Percentiles rank a stretch among this genome's conserved stretches.
Conservation (phyloP, 2,888 invertebrate genomes). For the Archaeoteleia sp. region DNA sequence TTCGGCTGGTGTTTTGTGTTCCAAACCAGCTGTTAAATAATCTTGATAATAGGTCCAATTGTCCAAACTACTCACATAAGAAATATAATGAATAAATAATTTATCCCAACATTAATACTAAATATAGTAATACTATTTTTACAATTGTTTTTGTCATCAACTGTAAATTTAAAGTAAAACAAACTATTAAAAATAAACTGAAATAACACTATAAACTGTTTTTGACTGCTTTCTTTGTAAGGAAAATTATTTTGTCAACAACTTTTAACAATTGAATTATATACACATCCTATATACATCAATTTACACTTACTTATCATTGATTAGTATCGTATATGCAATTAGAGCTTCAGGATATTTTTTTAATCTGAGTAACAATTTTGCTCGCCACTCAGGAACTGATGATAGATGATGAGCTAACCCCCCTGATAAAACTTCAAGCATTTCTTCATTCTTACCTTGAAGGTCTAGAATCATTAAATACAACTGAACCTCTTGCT, state of each 20-base stretch:
- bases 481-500: conserved; percentile 94
- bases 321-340: conserved; percentile 84
- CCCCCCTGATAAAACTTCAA: conserved; percentile 87
- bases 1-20: conserved; percentile 67
- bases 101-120: no score
- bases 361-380: conserved; percentile 83
- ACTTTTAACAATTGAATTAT: no score
- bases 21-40: conserved; percentile 74
- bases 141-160: no score
- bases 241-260: no score
- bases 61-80: conserved; percentile 70
- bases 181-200: no score
- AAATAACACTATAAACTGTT: no score
- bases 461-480: conserved; percentile 89
- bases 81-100: conserved; percentile 67
- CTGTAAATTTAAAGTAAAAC: no score
- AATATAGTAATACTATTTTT: no score
- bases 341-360: conserved; percentile 85
- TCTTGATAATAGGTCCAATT: conserved; percentile 75
- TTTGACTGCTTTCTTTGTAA: no score
- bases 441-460: conserved; percentile 87
- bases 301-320: conserved; percentile 79
- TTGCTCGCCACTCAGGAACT: conserved; percentile 81
- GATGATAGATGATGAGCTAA: conserved; percentile 74
- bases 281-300: no score